These are phyloP conservation scores for Coptotermes formosanus DNA, from an alignment of 1,140 invertebrate genomes.

Conservation along the genomic window DNA sequence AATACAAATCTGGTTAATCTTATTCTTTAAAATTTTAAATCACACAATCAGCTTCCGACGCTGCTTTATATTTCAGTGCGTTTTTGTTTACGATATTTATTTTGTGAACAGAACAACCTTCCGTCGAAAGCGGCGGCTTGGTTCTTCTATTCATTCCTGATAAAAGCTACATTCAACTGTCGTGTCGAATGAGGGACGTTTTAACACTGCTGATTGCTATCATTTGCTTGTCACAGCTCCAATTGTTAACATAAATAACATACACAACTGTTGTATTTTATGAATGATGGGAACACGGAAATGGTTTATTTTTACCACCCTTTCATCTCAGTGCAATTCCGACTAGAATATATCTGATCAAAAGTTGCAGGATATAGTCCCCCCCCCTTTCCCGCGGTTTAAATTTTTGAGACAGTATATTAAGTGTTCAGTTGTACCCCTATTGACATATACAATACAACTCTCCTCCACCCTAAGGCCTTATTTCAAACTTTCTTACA, in stretches of 20 bases:
- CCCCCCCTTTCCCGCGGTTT: neutral
- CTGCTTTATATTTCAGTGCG: no score
- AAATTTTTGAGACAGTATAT: neutral
- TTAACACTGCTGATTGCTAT: neutral
- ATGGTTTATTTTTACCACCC: neutral
- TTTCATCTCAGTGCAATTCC: neutral
- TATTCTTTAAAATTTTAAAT: no score
- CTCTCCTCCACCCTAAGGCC: neutral
- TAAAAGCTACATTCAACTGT: neutral
- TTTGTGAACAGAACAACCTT: neutral
- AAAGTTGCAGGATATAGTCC: neutral
- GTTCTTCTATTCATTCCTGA: neutral
- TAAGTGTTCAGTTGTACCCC: neutral
- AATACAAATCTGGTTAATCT: no score
- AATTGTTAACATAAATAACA: neutral
- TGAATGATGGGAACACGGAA: neutral
- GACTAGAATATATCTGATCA: neutral
- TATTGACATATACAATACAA: neutral
- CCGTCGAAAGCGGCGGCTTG: neutral
- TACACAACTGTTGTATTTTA: neutral
- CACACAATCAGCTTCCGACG: no score
- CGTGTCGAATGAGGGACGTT: neutral
- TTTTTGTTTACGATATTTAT: no score
- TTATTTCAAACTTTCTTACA: neutral
- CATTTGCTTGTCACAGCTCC: neutral